Evolutionary conservation across 2,888 invertebrate species (phyloP).

Genomic region (Phengaris alcon): DNA sequence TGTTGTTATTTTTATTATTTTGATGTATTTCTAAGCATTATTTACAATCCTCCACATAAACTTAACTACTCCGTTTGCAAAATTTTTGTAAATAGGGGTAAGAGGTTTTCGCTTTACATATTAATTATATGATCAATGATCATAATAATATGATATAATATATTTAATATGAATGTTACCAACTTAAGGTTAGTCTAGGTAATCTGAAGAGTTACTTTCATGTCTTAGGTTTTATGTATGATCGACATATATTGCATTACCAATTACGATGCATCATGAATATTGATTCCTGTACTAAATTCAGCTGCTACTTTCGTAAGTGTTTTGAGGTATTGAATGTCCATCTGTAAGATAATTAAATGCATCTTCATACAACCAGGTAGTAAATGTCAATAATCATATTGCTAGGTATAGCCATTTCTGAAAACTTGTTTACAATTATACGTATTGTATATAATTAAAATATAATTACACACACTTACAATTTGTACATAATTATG

Average conservation of each 20-base stretch:
- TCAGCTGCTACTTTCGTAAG: background rate
- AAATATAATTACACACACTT: constrained; percentile 6
- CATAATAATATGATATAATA: too few species aligned
- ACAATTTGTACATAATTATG: constrained; percentile 11
- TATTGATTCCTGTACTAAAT: background rate
- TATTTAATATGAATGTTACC: too few species aligned
- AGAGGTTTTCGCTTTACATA: too few species aligned
- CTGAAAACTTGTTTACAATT: background rate
- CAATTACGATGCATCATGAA: background rate
- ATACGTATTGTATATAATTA: background rate
- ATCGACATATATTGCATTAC: background rate
- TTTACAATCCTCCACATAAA: too few species aligned
- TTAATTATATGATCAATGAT: too few species aligned
- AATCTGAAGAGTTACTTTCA: too few species aligned
- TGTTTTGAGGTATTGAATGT: background rate
- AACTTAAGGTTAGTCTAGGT: too few species aligned
- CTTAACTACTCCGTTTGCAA: too few species aligned
- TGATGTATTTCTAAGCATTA: too few species aligned
- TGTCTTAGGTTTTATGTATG: too few species aligned
- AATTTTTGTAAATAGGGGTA: too few species aligned
- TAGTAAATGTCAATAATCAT: constrained; percentile 4
- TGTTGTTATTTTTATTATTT: too few species aligned
- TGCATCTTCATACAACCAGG: background rate
- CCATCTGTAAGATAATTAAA: background rate
- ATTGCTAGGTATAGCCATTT: background rate